Evolutionary conservation across 2,888 invertebrate genomes (phyloP), one percentile per base, ranked within the genome.

Genomic region (Orchesellides sinensis): DNA sequence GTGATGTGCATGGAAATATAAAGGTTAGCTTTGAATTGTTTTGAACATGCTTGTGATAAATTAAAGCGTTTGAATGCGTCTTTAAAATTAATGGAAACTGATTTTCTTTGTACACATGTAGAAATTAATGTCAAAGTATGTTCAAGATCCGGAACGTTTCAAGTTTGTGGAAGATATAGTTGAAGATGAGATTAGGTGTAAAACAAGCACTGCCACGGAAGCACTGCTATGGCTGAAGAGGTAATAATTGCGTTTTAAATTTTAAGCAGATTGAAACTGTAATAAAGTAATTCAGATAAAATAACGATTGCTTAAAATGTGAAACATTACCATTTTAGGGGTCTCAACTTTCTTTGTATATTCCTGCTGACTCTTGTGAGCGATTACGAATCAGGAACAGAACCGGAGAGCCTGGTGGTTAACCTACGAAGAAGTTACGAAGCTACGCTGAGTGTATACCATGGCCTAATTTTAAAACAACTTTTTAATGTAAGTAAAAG

Each of bases 1-100:
- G 80, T 19, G 81, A 81, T 52, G 81, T 81, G 14, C n/a, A 74
- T 19, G 74, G 74, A n/a, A 81, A 81, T 68, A 74, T 68, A 17
- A 81, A 68, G 81, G 81, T 81, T 59, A 52, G 2, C 17, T 14
- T 2, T 10, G 1, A 21, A 52, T 17, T 12, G n/a, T 49, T 14
- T 5, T 35, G 35, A 35, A 6, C 6, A 35, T 12, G n/a, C 5
- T n/a, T 47, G 47, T 4, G 5, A 12, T 6, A 47, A 47, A 8
- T 12, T 47, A 17, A 47, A 47, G 47, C 5, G 17, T 32, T 6
- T 32, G 10, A 32, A 32, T 32, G 32, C 10, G 32, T 32, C 32
- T 6, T 5, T 6, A 32, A 5, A 5, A 40, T 40, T 10, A 8
- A 40, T 40, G 40, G n/a, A 32, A 10, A 10, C 32, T 32, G 5